Conservation (phyloP, 2,888 invertebrate species). For the Steinernema carpocapsae region DNA sequence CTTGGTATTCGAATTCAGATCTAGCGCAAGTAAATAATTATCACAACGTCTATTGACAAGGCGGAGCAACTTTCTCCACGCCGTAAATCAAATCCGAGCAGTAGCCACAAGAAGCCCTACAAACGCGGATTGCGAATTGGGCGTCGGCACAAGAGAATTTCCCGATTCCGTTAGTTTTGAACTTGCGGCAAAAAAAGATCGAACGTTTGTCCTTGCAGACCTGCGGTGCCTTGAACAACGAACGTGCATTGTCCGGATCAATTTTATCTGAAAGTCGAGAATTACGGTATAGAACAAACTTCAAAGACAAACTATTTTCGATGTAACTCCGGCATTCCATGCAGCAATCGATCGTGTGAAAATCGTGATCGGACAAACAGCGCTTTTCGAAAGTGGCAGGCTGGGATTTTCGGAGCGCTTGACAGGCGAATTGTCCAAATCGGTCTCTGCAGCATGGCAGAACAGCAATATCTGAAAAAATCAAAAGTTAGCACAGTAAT, state of each 20-base stretch:
- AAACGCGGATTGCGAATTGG: conserved; percentile 57
- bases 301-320: conserved; percentile 46
- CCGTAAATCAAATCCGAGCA: conserved; percentile 54
- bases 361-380: conserved; percentile 58
- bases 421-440: conserved; percentile 56
- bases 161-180: conserved; percentile 57
- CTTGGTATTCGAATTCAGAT: no score
- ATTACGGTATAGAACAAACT: no score
- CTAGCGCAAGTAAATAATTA: background rate
- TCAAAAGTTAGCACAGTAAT: background rate
- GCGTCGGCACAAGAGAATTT: conserved; percentile 57
- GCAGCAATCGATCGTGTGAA: conserved; percentile 58
- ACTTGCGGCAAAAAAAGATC: conserved; percentile 53
- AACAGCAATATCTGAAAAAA: conserved; percentile 51
- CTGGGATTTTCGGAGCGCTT: conserved; percentile 53
- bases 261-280: conserved; percentile 53
- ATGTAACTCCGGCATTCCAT: conserved; percentile 55
- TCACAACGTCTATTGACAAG: conserved; percentile 19
- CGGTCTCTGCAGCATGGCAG: conserved; percentile 59
- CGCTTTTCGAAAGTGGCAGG: conserved; percentile 53
- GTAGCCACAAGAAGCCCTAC: conserved; percentile 57
- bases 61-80: conserved; percentile 29
- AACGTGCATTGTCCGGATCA: conserved; percentile 50
- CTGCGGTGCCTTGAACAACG: conserved; percentile 49
- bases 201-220: conserved; percentile 57